A percentile compares a stretch with the other conserved stretches of the same genome.
Evolutionary conservation across 2,888 invertebrate species (phyloP).

Genomic region (Monochamus alternatus): DNA sequence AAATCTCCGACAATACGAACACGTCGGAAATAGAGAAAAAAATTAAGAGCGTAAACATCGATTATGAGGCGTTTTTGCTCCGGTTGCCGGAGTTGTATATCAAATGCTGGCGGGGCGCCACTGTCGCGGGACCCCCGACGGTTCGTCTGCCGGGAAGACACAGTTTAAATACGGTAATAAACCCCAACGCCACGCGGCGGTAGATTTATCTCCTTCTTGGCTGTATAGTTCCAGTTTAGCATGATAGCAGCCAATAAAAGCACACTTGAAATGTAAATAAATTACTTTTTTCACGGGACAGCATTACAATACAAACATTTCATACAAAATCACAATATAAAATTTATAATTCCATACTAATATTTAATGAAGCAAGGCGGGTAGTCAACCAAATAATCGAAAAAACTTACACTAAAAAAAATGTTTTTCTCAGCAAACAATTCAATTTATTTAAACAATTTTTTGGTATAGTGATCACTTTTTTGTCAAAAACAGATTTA

Average conservation of each 20-base stretch:
- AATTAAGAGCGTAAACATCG: slow-evolving; percentile 46
- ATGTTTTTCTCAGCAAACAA: no score
- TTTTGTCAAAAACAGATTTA: no score
- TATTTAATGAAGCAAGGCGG: no score
- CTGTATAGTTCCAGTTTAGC: slow-evolving; percentile 39
- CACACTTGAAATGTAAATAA: slow-evolving; percentile 52
- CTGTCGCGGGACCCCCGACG: slow-evolving; percentile 57
- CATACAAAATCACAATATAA: no score
- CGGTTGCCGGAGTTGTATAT: slow-evolving; percentile 44
- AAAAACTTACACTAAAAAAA: no score
- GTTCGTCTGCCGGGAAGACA: slow-evolving; percentile 53
- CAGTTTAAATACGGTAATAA: slow-evolving; percentile 63
- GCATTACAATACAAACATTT: no score
- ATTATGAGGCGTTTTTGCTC: slow-evolving; percentile 47
- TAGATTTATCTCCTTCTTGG: slow-evolving; percentile 57
- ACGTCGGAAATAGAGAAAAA: slow-evolving; percentile 35
- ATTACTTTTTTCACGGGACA: no score
- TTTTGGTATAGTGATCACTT: no score
- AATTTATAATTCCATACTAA: no score
- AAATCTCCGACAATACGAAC: slow-evolving; percentile 37
- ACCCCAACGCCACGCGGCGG: slow-evolving; percentile 57
- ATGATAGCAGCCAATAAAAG: slow-evolving; percentile 46
- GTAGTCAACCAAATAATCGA: no score
- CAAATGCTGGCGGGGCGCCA: slow-evolving; percentile 55
- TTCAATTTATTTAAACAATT: no score